Conservation (phyloP, 2,113 vertebrate species). For the Buteo buteo region DNA sequence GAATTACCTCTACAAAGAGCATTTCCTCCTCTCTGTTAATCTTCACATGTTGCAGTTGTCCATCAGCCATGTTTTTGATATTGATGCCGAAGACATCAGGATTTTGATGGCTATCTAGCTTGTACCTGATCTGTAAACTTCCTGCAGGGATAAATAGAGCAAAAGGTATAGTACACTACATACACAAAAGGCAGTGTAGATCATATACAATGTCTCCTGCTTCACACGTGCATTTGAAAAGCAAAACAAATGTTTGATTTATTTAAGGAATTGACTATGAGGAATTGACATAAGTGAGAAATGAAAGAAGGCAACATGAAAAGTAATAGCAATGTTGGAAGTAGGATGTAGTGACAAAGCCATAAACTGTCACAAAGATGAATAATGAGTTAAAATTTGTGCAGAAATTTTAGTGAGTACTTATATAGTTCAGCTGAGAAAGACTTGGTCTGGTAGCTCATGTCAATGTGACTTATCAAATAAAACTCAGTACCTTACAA, state of each 20-base stretch:
- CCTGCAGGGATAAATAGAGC: slow-evolving; percentile 50
- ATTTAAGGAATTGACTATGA: neutral
- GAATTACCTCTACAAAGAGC: slow-evolving; percentile 77
- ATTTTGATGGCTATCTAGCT: slow-evolving; percentile 72
- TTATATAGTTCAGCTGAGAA: neutral
- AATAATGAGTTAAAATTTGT: neutral
- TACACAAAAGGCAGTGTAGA: neutral
- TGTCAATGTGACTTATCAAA: neutral
- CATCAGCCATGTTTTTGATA: slow-evolving; percentile 77
- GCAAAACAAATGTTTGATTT: neutral
- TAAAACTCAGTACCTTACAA: neutral
- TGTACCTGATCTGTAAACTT: slow-evolving; percentile 83
- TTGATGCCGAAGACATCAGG: slow-evolving; percentile 72
- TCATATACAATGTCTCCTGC: neutral
- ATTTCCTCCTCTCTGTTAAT: slow-evolving; percentile 75
- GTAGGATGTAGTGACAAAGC: neutral
- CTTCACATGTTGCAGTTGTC: slow-evolving; percentile 73
- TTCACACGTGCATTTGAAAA: neutral
- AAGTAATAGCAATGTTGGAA: neutral
- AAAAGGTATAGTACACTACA: neutral
- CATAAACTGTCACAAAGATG: neutral
- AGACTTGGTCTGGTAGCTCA: neutral
- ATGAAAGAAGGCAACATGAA: neutral
- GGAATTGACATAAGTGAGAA: neutral
- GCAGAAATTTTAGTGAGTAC: neutral